Percentiles rank a stretch among this genome's conserved stretches.
Conservation (phyloP, 64 coral and sea anemone genomes). For the Anthopleura sola region DNA sequence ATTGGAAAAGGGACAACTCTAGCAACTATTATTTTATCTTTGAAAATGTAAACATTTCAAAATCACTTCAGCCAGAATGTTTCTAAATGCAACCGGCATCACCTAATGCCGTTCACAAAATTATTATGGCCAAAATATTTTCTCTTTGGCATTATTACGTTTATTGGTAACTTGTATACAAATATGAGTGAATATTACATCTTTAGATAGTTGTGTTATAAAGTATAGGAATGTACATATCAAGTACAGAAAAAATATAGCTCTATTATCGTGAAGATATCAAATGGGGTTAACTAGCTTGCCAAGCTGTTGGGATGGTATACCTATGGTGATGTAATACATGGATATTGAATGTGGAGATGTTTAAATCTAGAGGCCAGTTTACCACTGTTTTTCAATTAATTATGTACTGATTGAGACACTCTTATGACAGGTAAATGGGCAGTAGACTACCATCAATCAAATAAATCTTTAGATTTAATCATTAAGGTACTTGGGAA, state of each 20-base stretch:
- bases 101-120: background rate
- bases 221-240: constrained; percentile 6
- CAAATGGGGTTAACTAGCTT: background rate
- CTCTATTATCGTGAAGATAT: background rate
- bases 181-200: background rate
- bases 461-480: no score
- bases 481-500: no score
- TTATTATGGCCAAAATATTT: background rate
- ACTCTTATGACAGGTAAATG: no score
- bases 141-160: background rate
- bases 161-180: background rate
- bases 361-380: no score
- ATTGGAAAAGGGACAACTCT: background rate
- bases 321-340: background rate
- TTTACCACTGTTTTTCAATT: no score
- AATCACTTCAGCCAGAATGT: background rate
- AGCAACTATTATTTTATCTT: background rate
- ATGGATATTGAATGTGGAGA: background rate
- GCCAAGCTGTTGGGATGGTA: background rate
- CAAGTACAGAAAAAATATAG: background rate
- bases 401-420: no score
- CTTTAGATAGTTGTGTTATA: background rate
- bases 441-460: no score
- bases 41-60: background rate
- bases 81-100: background rate